Conservation (phyloP, 2,888 invertebrate species). For the Cerastis leucographa region DNA sequence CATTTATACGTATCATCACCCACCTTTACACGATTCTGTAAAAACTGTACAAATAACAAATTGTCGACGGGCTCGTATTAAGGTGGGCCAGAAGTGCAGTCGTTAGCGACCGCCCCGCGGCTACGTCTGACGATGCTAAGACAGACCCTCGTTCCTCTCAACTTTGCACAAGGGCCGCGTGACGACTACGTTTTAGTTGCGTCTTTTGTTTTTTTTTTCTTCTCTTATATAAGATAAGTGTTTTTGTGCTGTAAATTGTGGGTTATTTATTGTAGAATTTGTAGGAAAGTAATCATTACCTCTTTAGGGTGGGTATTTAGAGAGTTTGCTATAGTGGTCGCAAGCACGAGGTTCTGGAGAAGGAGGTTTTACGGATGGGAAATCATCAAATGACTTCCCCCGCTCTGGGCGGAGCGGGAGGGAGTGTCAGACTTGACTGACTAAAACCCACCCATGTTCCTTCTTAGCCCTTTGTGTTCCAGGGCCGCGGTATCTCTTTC, state of each 20-base stretch:
- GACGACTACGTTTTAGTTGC: slow-evolving; percentile 32
- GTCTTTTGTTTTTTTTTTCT: slow-evolving; percentile 38
- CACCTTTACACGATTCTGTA: slow-evolving; percentile 17
- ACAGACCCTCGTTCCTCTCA: slow-evolving; percentile 45
- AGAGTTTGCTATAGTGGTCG: too few relatives aligned
- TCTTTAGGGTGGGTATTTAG: too few relatives aligned
- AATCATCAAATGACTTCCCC: too few relatives aligned
- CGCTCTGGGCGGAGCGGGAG: too few relatives aligned
- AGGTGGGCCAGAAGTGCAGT: slow-evolving; percentile 48
- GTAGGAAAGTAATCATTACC: background rate
- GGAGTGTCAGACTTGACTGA: too few relatives aligned
- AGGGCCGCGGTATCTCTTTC: too few relatives aligned
- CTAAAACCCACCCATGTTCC: too few relatives aligned
- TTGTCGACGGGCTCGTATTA: slow-evolving; percentile 35
- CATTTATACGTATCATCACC: slow-evolving; percentile 8
- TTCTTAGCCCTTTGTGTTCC: too few relatives aligned
- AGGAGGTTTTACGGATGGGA: too few relatives aligned
- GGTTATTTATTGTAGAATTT: background rate
- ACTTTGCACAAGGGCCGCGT: slow-evolving; percentile 41
- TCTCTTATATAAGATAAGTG: background rate
- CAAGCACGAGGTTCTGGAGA: too few relatives aligned
- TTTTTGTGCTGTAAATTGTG: slow-evolving; percentile 7
- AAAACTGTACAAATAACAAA: slow-evolving; percentile 54
- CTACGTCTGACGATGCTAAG: slow-evolving; percentile 56
- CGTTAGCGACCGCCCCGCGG: slow-evolving; percentile 52